Evolutionary conservation across 2,797 vertebrate genomes (phyloP).

Genomic region (Rhinella marina): DNA sequence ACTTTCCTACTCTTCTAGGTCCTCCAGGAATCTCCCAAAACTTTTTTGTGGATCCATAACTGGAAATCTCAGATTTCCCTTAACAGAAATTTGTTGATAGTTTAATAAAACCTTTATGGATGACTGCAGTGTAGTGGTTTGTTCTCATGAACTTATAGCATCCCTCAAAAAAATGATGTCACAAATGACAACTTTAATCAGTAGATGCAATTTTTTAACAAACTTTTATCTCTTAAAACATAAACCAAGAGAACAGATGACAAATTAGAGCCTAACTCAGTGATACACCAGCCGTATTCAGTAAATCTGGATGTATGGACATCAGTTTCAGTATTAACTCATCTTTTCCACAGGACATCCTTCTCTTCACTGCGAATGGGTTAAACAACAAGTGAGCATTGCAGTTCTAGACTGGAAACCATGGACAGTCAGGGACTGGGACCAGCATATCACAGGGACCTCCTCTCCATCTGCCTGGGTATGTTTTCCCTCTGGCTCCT

Average conservation of each 20-base stretch:
- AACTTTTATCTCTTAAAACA: too few relatives aligned
- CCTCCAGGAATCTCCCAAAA: not conserved
- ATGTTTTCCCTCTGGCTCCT: constrained; percentile 58
- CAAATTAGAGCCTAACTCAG: too few relatives aligned
- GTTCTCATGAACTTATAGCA: too few relatives aligned
- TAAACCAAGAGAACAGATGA: too few relatives aligned
- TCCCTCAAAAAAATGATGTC: too few relatives aligned
- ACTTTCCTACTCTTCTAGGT: too few relatives aligned
- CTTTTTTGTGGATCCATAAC: too few relatives aligned
- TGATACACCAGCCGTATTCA: not conserved
- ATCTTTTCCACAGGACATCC: not conserved
- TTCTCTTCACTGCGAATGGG: constrained; percentile 27
- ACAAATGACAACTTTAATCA: not conserved
- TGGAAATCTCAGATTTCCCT: too few relatives aligned
- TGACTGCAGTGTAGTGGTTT: too few relatives aligned
- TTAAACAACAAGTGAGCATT: constrained; percentile 55
- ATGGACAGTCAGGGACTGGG: constrained; percentile 46
- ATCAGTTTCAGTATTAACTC: not conserved
- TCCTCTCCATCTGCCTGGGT: constrained; percentile 60
- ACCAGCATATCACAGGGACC: constrained; percentile 51
- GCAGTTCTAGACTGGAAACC: constrained; percentile 37
- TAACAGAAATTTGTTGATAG: too few relatives aligned
- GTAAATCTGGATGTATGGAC: not conserved
- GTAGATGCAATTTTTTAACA: not conserved
- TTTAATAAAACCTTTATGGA: too few relatives aligned